Conservation (phyloP, 2,888 invertebrate species). For the Cephus pygmeus region DNA sequence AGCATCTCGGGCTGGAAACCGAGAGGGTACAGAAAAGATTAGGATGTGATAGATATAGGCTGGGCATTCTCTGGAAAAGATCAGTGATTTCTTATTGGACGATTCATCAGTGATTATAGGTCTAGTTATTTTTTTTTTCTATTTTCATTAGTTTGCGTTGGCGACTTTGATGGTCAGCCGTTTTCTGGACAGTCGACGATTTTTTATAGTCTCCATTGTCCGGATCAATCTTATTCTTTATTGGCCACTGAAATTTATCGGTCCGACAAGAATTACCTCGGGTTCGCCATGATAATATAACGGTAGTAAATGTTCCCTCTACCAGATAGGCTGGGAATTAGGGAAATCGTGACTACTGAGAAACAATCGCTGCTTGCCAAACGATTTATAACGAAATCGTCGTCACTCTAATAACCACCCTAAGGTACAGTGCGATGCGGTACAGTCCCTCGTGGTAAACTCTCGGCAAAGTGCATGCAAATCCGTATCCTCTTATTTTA, state of each 20-base stretch:
- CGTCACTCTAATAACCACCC: neutral
- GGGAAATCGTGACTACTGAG: neutral
- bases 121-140: neutral
- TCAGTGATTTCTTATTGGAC: neutral
- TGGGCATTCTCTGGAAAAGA: neutral
- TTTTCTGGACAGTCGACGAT: neutral
- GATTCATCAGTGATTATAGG: neutral
- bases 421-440: neutral
- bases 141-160: neutral
- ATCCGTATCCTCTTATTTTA: constrained; percentile 19
- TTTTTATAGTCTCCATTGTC: neutral
- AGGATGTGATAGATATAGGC: neutral
- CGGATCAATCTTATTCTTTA: neutral
- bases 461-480: neutral
- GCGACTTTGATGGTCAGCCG: neutral
- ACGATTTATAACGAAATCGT: neutral
- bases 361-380: neutral
- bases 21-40: neutral
- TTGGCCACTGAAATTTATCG: neutral
- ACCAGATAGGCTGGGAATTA: neutral
- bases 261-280: neutral
- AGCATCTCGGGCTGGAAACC: neutral
- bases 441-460: neutral
- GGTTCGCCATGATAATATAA: neutral
- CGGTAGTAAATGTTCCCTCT: neutral